Conservation (phyloP, 2,888 invertebrate species). For the Nomada ferruginata region DNA sequence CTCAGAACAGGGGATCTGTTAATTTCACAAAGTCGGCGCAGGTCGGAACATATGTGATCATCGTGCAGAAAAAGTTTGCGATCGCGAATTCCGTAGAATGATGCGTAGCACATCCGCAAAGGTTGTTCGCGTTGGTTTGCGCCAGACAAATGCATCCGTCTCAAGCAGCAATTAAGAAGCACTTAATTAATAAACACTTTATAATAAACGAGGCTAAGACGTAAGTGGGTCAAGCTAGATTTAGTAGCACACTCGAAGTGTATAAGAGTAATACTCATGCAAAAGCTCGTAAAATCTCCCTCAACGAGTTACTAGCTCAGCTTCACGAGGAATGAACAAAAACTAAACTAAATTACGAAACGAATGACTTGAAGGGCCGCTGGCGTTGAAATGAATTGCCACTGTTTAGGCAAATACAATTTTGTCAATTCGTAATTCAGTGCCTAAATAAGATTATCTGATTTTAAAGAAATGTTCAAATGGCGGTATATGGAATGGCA, state of each 20-base stretch:
- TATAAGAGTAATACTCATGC: conserved; percentile 12
- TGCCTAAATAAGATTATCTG: no score
- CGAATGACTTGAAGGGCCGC: no score
- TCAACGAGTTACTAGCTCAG: conserved; percentile 18
- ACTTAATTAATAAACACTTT: conserved; percentile 73
- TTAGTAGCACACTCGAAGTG: conserved; percentile 42
- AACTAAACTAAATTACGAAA: neutral
- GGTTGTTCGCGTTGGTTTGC: conserved; percentile 42
- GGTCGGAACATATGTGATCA: neutral
- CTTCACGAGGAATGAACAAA: neutral
- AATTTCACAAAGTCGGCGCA: conserved; percentile 13
- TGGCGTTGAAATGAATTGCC: no score
- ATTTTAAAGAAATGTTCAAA: no score
- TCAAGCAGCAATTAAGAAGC: conserved; percentile 69
- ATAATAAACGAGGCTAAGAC: conserved; percentile 51
- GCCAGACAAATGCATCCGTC: conserved; percentile 62
- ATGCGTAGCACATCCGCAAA: conserved; percentile 3
- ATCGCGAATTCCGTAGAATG: conserved; percentile 25
- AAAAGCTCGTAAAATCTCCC: conserved; percentile 2
- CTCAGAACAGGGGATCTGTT: conserved; percentile 9
- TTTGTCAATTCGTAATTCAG: no score
- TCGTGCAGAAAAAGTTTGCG: neutral
- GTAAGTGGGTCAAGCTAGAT: conserved; percentile 60
- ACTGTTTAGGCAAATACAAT: no score
- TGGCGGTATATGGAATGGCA: no score